Percentiles rank a stretch among this genome's conserved stretches.
phyloP scores from a whole-genome alignment of 2,888 invertebrate genomes.

The Drosophila cracens region DNA sequence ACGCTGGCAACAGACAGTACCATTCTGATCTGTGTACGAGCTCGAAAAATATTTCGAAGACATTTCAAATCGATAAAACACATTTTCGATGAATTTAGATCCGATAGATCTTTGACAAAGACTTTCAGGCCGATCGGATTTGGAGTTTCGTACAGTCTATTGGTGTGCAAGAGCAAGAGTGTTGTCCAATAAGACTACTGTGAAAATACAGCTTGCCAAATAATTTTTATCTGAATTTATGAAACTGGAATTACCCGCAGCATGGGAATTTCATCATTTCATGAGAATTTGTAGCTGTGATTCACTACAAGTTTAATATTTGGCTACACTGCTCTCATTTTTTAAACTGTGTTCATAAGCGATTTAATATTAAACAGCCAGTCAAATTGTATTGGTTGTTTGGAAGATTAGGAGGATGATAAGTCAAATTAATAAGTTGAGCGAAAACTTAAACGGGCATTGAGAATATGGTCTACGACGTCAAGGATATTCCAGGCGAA shows the following conservation, averaged over 20 bases:
- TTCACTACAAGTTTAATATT: background rate
- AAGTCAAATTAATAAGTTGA: background rate
- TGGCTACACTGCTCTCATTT: background rate
- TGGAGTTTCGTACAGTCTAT: background rate
- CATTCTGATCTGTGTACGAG: background rate
- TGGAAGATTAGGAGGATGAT: background rate
- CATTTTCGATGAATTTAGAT: background rate
- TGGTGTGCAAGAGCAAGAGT: background rate
- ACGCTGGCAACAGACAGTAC: background rate
- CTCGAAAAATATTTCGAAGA: background rate
- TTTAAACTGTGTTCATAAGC: background rate
- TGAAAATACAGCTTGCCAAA: background rate
- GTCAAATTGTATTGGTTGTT: background rate
- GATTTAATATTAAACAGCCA: background rate
- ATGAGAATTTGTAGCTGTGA: background rate
- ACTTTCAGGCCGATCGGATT: background rate
- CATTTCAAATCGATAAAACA: background rate
- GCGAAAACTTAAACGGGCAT: background rate
- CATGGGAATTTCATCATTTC: background rate
- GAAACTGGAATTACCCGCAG: background rate
- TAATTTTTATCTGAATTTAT: background rate
- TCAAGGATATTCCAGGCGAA: background rate
- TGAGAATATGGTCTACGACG: background rate
- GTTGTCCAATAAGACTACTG: background rate
- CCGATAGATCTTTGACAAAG: background rate